Evolutionary conservation across 2,797 vertebrate genomes (phyloP).

Genomic region (Gymnothorax reevesii): DNA sequence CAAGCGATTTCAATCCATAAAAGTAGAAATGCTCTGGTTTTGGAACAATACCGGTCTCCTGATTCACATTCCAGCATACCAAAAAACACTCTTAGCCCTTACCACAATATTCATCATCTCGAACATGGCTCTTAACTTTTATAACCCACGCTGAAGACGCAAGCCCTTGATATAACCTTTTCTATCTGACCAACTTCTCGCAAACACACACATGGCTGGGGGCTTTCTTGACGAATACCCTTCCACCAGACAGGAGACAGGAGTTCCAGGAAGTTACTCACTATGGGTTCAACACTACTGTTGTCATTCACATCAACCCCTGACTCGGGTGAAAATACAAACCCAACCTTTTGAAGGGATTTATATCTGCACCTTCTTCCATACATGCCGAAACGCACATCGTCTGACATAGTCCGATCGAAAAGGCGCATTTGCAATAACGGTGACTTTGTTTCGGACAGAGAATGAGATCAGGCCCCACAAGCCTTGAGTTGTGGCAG

Average conservation of each 20-base stretch:
- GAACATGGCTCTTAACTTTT: constrained; percentile 38
- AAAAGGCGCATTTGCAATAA: constrained; percentile 27
- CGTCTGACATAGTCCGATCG: background rate
- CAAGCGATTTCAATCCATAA: background rate
- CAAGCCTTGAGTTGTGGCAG: background rate
- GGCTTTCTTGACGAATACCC: background rate
- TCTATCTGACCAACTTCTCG: constrained; percentile 21
- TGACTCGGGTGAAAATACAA: background rate
- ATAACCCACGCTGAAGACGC: constrained; percentile 43
- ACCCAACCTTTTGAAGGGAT: background rate
- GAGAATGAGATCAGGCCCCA: constrained; percentile 33
- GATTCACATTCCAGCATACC: constrained; percentile 30
- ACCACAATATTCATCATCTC: constrained; percentile 9
- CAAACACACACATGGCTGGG: background rate
- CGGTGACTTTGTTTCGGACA: constrained; percentile 56
- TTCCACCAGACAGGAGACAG: background rate
- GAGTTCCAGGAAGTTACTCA: background rate
- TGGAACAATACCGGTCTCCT: constrained; percentile 28
- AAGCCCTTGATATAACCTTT: constrained; percentile 35
- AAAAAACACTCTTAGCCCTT: background rate
- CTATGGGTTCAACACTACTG: background rate
- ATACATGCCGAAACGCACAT: constrained; percentile 35
- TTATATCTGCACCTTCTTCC: background rate
- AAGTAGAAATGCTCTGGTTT: background rate
- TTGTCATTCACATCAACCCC: background rate